Base-by-base conservation (phyloP, 92 coral and sea anemone genomes). In the Heteractis magnifica region DNA sequence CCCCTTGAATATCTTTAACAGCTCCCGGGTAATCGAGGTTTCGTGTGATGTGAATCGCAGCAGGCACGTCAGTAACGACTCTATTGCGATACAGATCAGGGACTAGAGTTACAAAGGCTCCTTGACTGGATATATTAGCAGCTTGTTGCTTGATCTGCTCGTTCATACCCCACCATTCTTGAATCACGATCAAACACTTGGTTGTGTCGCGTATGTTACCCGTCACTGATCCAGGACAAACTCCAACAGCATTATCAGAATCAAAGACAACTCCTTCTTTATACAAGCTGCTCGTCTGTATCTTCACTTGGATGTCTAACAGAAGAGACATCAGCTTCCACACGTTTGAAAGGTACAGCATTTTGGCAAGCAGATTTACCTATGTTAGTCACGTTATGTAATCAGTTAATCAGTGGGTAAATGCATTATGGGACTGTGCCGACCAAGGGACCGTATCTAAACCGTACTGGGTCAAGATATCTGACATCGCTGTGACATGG, bases 101-200 rank as follows among this genome's bases (percentile, higher is more conserved):
- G 8, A 95, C 98, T 51, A 95, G 75, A 13, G 98, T 94, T 49
- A 89, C 92, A 76, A 95, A 90, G 64, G 87, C 85, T 8, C 98
- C 98, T 72, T 85, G 91, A 56, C 79, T 77, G 5, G 93, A 94
- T 21, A 95, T 95, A 14, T 92, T 91, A 52, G 81, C 79, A 3
- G 98, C 98, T 78, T 95, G 93, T 76, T 94, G 95, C 72, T 95
- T 92, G 73, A 95, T 95, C 79, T 92, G 96, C 82, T 95, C 94
- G 90, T 94, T 95, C 95, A 95, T 92, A 8, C 98, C 98, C 98
- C 98, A 95, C 98, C 98, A 95, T 92, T 95, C 98, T 81, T 95
- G 98, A 58, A 95, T 88, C n/a, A 95, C 98, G 10, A 95, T 77
- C 52, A 95, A 81, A 51, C 98, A 94, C 81, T 91, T 85, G 64